Conservation (phyloP, 2,797 vertebrate species). For the Salarias fasciatus region DNA sequence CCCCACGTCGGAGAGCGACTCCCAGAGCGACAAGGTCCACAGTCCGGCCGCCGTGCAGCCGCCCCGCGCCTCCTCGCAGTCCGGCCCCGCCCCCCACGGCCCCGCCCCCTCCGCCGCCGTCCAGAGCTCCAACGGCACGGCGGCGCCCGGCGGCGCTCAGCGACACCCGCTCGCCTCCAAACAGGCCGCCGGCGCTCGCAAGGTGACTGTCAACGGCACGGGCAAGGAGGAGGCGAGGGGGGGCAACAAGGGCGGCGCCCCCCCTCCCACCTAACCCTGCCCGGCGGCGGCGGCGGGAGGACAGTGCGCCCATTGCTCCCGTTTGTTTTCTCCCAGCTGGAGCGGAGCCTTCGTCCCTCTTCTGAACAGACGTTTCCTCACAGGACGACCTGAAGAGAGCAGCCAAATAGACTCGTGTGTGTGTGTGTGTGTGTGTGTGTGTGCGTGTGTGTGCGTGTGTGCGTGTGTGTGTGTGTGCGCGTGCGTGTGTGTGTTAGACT, state of each 20-base stretch:
- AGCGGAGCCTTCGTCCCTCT: conserved; percentile 31
- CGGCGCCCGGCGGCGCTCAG: conserved; percentile 77
- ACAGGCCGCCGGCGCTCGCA: conserved; percentile 77
- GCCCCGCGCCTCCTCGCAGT: conserved; percentile 82
- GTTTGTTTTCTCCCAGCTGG: conserved; percentile 43
- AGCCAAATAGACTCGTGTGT: conserved; percentile 74
- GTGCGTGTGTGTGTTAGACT: conserved; percentile 77
- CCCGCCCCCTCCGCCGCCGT: conserved; percentile 69
- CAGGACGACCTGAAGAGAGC: conserved; percentile 67
- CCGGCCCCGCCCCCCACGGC: conserved; percentile 70
- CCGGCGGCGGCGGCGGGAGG: conserved; percentile 55
- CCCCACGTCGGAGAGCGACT: conserved; percentile 92
- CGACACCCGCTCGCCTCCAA: conserved; percentile 81
- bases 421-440: too few relatives aligned
- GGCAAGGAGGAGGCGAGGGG: conserved; percentile 71
- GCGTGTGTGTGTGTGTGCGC: conserved; percentile 24
- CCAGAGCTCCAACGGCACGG: conserved; percentile 78
- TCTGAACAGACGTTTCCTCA: conserved; percentile 46
- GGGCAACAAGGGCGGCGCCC: conserved; percentile 69
- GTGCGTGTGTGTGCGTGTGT: neutral
- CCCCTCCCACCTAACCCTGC: conserved; percentile 73
- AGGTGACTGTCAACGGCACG: conserved; percentile 91
- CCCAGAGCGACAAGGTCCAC: conserved; percentile 93
- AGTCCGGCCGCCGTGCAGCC: conserved; percentile 86
- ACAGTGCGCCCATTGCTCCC: conserved; percentile 73